These are phyloP conservation scores for Sander lucioperca DNA, from an alignment of 2,113 vertebrate genomes.

Conservation along the genomic window DNA sequence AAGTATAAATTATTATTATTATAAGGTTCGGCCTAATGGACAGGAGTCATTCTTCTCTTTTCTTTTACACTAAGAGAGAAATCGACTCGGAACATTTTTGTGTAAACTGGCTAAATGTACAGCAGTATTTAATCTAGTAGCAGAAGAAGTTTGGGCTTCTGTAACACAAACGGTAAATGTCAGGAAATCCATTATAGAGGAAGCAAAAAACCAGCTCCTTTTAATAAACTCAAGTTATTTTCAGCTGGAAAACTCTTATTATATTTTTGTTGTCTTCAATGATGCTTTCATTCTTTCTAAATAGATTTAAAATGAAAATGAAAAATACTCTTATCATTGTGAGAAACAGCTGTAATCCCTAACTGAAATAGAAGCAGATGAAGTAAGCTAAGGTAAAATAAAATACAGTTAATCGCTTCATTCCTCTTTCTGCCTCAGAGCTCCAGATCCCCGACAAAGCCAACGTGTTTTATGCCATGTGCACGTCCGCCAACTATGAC, in stretches of 20 bases:
- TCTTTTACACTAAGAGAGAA: background rate
- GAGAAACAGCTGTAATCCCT: background rate
- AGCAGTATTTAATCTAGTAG: background rate
- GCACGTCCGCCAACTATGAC: slow-evolving; percentile 85
- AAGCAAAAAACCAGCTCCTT: background rate
- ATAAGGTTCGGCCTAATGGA: too few species aligned
- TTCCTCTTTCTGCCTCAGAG: slow-evolving; percentile 80
- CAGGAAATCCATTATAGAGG: background rate
- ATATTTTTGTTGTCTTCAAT: background rate
- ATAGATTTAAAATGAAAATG: background rate
- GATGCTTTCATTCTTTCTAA: background rate
- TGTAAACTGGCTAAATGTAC: background rate
- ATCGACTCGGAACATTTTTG: background rate
- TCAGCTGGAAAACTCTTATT: background rate
- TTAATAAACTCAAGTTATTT: background rate
- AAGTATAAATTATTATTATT: too few species aligned
- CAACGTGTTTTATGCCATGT: slow-evolving; percentile 94
- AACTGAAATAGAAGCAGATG: background rate
- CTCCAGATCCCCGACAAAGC: slow-evolving; percentile 90
- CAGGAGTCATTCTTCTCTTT: background rate
- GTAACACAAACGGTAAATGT: background rate
- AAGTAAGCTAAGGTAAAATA: background rate
- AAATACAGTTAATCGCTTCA: background rate
- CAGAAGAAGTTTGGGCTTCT: background rate
- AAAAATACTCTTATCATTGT: background rate